Base-by-base conservation (phyloP, 2,888 invertebrate species). In the Dasypogon diadema region DNA sequence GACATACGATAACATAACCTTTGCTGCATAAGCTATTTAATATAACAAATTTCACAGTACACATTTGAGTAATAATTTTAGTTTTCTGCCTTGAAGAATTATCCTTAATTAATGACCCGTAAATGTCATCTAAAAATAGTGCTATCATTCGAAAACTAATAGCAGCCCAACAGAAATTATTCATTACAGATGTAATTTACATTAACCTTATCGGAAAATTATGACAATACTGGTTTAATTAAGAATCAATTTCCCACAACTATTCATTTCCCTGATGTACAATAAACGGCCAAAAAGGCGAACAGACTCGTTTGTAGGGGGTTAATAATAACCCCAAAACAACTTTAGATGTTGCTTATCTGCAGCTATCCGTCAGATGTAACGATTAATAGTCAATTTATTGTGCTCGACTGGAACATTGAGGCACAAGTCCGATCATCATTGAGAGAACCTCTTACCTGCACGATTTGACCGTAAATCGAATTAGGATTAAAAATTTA, bases 401-500 rank as follows among this genome's bases (percentile, higher is more conserved):
- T 73, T 37, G 56, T 55, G 37, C 46, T 70, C 70, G 51, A 48
- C 51, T 63, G 10, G 42, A 30, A 63, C 22, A 63, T 63, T 21
- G 42, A 30, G 63, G 65, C 10, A n/a, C 48, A 26, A 46, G 24
- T 34, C 24, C 22, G 18, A 22, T 12, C 70, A 70, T 70, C 70
- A 70, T 70, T 16, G 70, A 24, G 70, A 54, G 70, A 46, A 30
- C 34, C 74, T 74, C 58, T 73, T 60, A 60, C 74, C 58, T 74
- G 51, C 63, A 74, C 74, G 74, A 74, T 74, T 74, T 63, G 60
- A 34, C 42, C 74, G 56, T 74, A 63, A 74, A 74, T 74, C 74
- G 74, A 74, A 74, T 74, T 74, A 74, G 58, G 74, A 74, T 74
- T 74, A 74, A 74, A 74, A 74, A 74, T 74, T 74, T 48, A 74